phyloP scores from a whole-genome alignment of 2,888 invertebrate genomes.

The Teinopalpus imperialis region DNA sequence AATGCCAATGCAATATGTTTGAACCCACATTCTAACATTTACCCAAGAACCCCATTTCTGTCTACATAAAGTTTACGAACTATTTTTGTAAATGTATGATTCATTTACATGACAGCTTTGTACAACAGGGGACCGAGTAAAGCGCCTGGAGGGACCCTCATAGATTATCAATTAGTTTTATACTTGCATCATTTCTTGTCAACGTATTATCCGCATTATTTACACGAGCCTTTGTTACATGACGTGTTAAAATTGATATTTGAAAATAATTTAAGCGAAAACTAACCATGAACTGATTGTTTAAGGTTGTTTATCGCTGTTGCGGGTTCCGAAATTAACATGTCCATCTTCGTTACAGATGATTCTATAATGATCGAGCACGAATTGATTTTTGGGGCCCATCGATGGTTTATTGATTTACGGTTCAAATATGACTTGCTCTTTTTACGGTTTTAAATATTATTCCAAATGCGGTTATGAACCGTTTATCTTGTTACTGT shows the following conservation, averaged over 20 bases:
- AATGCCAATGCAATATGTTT: conserved; percentile 78
- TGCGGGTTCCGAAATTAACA: conserved; percentile 54
- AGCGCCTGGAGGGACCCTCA: conserved; percentile 58
- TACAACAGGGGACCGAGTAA: conserved; percentile 52
- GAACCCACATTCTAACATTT: conserved; percentile 59
- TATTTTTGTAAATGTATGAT: conserved; percentile 59
- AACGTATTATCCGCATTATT: conserved; percentile 76
- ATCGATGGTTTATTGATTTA: conserved; percentile 75
- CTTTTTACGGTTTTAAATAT: conserved; percentile 46
- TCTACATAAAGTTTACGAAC: conserved; percentile 49
- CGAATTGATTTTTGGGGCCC: conserved; percentile 72
- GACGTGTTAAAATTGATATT: conserved; percentile 56
- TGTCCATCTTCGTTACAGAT: conserved; percentile 76
- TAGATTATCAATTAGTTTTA: conserved; percentile 81
- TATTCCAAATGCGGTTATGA: conserved; percentile 40
- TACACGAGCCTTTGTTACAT: conserved; percentile 69
- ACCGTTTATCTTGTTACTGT: conserved; percentile 54
- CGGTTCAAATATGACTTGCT: conserved; percentile 69
- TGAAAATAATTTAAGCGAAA: conserved; percentile 29
- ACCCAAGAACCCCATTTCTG: conserved; percentile 45
- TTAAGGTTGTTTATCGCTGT: conserved; percentile 45
- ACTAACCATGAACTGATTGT: conserved; percentile 36
- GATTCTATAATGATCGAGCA: conserved; percentile 72
- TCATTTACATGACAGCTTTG: conserved; percentile 68
- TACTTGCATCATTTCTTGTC: conserved; percentile 71